Evolutionary conservation across 2,113 vertebrate species (phyloP).

Genomic region (Rissa tridactyla): DNA sequence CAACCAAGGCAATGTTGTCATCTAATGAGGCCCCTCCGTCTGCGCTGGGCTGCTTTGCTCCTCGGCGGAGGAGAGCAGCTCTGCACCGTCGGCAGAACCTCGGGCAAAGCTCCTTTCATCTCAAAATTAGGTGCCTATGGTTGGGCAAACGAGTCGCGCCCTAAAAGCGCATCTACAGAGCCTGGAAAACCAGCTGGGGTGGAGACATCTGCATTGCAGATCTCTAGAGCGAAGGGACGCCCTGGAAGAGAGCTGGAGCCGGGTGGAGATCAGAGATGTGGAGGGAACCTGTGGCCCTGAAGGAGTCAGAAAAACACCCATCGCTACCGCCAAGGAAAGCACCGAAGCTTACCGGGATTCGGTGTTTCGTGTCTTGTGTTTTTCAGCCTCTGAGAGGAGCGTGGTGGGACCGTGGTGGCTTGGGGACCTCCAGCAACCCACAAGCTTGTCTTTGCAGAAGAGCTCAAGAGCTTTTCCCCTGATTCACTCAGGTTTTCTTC

Average conservation of each 20-base stretch:
- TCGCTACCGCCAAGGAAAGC: neutral
- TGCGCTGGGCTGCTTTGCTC: neutral
- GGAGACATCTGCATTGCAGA: neutral
- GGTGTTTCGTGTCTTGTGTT: no score
- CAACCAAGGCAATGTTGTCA: neutral
- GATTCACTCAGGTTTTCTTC: no score
- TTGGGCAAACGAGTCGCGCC: neutral
- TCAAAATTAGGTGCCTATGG: neutral
- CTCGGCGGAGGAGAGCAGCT: neutral
- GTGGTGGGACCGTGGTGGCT: neutral
- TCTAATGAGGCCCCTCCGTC: neutral
- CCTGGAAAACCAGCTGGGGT: neutral
- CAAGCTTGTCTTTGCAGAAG: neutral
- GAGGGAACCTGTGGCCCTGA: neutral
- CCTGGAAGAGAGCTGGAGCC: neutral
- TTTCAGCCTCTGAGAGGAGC: neutral
- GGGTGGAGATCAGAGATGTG: neutral
- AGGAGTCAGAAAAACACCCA: neutral
- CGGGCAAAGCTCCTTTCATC: neutral
- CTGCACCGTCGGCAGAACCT: neutral
- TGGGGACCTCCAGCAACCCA: no score
- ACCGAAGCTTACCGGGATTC: no score
- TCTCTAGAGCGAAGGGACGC: neutral
- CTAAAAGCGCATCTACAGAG: neutral
- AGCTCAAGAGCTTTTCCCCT: neutral